Conservation (phyloP, 2,888 invertebrate species). For the Arctia plantaginis region DNA sequence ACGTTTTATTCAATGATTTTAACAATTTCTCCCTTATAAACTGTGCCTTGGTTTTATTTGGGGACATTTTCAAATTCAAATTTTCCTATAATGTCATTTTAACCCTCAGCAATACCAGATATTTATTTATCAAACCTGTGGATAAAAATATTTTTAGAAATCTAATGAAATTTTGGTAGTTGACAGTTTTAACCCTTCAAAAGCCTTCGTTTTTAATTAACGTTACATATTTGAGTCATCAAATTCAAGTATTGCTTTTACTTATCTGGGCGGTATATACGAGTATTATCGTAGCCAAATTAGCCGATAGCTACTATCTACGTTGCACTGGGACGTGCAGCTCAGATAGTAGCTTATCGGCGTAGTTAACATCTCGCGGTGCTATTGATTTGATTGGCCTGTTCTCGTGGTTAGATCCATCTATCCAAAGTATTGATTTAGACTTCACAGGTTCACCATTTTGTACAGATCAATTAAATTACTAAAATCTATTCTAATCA, state of each 20-base stretch:
- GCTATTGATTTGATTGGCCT: not conserved
- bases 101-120: not conserved
- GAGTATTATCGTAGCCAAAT: not conserved
- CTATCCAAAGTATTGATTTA: not conserved
- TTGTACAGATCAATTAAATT: too few species aligned
- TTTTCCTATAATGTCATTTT: not conserved
- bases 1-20: not conserved
- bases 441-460: too few species aligned
- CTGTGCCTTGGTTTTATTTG: not conserved
- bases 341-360: not conserved
- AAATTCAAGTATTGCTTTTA: not conserved
- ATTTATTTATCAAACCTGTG: not conserved
- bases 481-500: too few species aligned
- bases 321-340: not conserved
- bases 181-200: not conserved
- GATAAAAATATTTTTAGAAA: not conserved
- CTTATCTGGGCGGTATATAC: not conserved
- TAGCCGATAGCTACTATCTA: not conserved
- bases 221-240: not conserved
- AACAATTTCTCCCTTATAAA: not conserved
- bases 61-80: not conserved
- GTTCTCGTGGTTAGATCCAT: not conserved
- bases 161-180: not conserved
- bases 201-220: not conserved
- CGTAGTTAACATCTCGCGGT: not conserved